These are phyloP conservation scores for Morelia viridis DNA, from an alignment of 2,797 vertebrate species.

Conservation along the genomic window DNA sequence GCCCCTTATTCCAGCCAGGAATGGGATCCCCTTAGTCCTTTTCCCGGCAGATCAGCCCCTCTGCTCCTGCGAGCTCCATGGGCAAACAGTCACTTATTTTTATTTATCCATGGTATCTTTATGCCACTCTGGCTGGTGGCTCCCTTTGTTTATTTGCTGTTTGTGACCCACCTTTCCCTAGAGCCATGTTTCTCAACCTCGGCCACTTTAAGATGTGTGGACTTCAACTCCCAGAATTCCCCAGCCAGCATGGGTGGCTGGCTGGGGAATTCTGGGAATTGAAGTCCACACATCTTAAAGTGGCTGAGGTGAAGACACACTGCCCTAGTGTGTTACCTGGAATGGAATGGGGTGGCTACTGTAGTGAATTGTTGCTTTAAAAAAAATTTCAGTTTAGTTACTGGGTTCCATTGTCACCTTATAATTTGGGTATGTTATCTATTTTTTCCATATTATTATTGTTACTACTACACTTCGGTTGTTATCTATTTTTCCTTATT, in stretches of 20 bases:
- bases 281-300: background rate
- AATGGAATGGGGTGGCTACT: too few species aligned
- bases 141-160: too few species aligned
- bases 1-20: too few species aligned
- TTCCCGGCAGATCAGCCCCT: background rate
- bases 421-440: background rate
- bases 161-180: too few species aligned
- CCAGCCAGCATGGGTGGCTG: background rate
- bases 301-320: background rate
- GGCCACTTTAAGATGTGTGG: background rate
- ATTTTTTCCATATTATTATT: background rate
- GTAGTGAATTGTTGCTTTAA: background rate
- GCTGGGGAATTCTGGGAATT: background rate
- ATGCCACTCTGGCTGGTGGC: too few species aligned
- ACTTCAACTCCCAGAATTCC: background rate
- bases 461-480: background rate
- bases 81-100: too few species aligned
- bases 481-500: background rate
- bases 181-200: too few species aligned
- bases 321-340: background rate
- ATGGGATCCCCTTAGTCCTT: background rate
- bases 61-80: too few species aligned
- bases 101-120: too few species aligned
- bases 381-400: background rate
- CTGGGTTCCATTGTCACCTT: background rate